Base-by-base conservation (phyloP, 2,888 invertebrate species). In the Meandrusa payeni region DNA sequence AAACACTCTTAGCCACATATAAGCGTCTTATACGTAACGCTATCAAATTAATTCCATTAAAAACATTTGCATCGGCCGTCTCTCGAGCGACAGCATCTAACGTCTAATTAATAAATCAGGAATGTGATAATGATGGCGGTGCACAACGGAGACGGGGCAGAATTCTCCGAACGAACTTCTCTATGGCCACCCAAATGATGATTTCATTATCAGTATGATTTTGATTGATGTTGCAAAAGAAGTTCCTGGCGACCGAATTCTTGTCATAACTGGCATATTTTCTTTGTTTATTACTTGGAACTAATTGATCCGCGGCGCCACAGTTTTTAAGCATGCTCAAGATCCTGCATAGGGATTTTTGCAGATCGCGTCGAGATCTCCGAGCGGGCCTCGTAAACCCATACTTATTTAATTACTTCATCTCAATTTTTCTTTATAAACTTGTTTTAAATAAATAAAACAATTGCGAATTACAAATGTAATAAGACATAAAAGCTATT, bases 161-260 rank as follows among this genome's bases (percentile, higher is more conserved):
- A 68, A 58, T 86, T 86, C 86, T 76, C 50, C 57, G 86, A 85
- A 85, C 48, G 59, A 61, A 62, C 66, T 72, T 75, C 75, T 83
- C 81, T 83, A 86, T 80, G 86, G 82, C 87, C 87, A 86, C 86
- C 87, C 87, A 85, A 83, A 85, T 86, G 86, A 86, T 87, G 86
- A 83, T 86, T 86, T 86, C 81, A 87, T 87, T 86, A 87, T 85
- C 82, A 71, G 81, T 85, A 86, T 86, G 85, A 86, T 87, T 86
- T 87, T 87, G 87, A 87, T 87, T 86, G 87, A 87, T 86, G 82
- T 68, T 64, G 71, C 79, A 75, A 67, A 87, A 86, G 79, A 86
- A 87, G 76, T 77, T 70, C 63, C 69, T 66, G 67, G 60, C 72
- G 69, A 72, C 61, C 75, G 74, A 76, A 87, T 87, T 86, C 86